These are phyloP conservation scores for Pyrgus malvae DNA, from an alignment of 2,888 invertebrate genomes.

Conservation along the genomic window DNA sequence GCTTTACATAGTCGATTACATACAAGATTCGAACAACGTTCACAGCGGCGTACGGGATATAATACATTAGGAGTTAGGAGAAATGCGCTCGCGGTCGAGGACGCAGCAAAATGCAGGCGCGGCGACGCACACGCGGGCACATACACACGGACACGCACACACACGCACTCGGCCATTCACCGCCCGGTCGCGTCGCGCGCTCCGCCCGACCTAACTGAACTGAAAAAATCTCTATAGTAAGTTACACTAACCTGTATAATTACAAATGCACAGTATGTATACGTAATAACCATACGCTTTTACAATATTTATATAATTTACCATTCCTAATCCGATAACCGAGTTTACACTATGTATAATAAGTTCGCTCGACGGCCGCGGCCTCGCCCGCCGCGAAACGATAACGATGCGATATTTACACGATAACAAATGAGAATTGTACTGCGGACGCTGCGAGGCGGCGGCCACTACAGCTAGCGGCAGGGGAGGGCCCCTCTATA, in stretches of 20 bases:
- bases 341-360: constrained; percentile 50
- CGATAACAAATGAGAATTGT: constrained; percentile 44
- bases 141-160: constrained; percentile 30
- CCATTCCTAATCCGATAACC: constrained; percentile 46
- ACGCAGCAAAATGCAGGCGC: constrained; percentile 25
- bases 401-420: constrained; percentile 40
- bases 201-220: constrained; percentile 52
- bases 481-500: too few species aligned
- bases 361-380: constrained; percentile 17
- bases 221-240: constrained; percentile 68
- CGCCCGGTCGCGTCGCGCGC: constrained; percentile 43
- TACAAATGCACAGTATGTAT: constrained; percentile 76
- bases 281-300: constrained; percentile 73
- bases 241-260: constrained; percentile 75
- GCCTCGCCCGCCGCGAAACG: constrained; percentile 24
- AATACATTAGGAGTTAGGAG: constrained; percentile 10
- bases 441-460: too few species aligned
- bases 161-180: constrained; percentile 29
- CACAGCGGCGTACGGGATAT: constrained; percentile 18
- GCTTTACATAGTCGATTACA: constrained; percentile 1
- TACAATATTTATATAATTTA: constrained; percentile 69
- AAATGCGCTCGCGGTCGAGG: constrained; percentile 9
- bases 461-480: too few species aligned
- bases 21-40: constrained; percentile 12
- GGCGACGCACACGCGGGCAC: constrained; percentile 25